A percentile compares a stretch with the other conserved stretches of the same genome.
Conservation (phyloP, 2,113 vertebrate species). For the Rutilus rutilus region DNA sequence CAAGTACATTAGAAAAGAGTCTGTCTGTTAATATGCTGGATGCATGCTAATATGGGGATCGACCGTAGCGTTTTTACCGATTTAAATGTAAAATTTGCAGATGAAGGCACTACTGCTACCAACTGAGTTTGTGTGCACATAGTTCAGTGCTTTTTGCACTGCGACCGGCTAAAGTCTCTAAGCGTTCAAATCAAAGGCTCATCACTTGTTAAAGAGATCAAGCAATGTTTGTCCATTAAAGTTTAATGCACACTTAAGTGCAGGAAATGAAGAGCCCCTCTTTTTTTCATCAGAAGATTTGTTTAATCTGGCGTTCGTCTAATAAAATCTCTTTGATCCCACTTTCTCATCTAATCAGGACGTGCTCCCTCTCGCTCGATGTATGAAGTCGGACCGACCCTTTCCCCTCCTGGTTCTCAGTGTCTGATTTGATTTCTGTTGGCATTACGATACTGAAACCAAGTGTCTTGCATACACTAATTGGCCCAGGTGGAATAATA, state of each 20-base stretch:
- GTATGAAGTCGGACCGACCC: conserved; percentile 34
- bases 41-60: background rate
- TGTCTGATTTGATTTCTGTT: conserved; percentile 80
- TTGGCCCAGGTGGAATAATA: conserved; percentile 85
- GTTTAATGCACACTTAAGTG: conserved; percentile 76
- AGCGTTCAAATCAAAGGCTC: conserved; percentile 74
- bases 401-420: conserved; percentile 67
- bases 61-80: background rate
- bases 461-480: conserved; percentile 78
- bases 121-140: background rate
- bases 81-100: conserved; percentile 25
- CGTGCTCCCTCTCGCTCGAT: conserved; percentile 64
- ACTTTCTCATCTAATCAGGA: conserved; percentile 77
- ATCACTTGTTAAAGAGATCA: conserved; percentile 79
- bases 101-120: background rate
- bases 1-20: background rate
- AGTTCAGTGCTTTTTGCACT: conserved; percentile 33
- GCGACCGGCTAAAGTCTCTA: conserved; percentile 62
- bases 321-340: conserved; percentile 80
- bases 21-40: background rate
- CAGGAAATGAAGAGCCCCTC: conserved; percentile 74
- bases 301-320: conserved; percentile 76
- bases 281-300: conserved; percentile 79
- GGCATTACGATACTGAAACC: conserved; percentile 76
- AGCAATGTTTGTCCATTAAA: conserved; percentile 78